Base-by-base conservation (phyloP, 2,888 invertebrate genomes). In the Thereva nobilitata region DNA sequence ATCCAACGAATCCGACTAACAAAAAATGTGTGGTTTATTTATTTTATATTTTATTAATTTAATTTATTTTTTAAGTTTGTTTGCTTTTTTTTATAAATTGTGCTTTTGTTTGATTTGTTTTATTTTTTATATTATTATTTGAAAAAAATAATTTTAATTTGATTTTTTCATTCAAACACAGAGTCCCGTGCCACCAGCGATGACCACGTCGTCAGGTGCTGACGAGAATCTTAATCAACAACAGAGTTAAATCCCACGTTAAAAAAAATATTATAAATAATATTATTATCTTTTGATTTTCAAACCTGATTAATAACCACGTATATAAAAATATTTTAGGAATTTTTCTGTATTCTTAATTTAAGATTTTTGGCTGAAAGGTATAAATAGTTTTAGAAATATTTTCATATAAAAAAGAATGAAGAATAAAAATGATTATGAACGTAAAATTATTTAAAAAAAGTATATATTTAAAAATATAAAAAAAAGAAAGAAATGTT, bases 151-250 rank as follows among this genome's bases (percentile, higher is more conserved):
- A 68, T 68, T 68, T 67, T 70, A 64, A 42, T 37, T 35, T 59
- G 61, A 59, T 67, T 69, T 23, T 2, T 23, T 23, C 23, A 23
- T 23, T 23, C 23, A 23, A 23, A 23, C 47, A 59, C 84, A 90
- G 90, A 89, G 88, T 83, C 89, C 89, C 76, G 82, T 87, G 78
- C 89, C 88, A 77, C 84, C 83, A 72, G 74, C 80, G 79, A 80
- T 79, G 77, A 78, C 80, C 81, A 78, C 84, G 83, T 78, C 82
- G 82, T 76, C 86, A 86, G 77, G 86, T 87, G 80, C 89, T 74
- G 90, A 90, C 79, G 89, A 88, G 80, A 89, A 89, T 83, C 84
- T 89, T 82, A 89, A 89, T 82, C 84, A 86, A 74, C 79, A 80
- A 75, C 73, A 73, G 64, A 71, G 70, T 71, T 71, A 71, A 68